Base-by-base conservation (phyloP, 2,797 vertebrate genomes). In the Amblyraja radiata region DNA sequence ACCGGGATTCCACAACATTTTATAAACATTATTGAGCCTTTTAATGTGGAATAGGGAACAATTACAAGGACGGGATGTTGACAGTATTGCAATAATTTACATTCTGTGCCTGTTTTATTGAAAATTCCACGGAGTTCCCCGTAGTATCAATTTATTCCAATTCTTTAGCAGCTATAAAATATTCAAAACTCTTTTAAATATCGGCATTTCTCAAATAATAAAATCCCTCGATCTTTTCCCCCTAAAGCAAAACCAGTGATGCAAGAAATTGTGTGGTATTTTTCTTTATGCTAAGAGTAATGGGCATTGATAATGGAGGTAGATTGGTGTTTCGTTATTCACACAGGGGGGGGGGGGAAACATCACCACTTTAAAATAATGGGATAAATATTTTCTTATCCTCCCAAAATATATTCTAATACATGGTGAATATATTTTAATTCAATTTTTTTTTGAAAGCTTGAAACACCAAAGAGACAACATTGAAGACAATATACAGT, bases 1-100 rank as follows among this genome's bases (percentile, higher is more conserved):
- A 96, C 96, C 95, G 96, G 97, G 97, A 97, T 96, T 97, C 96
- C 96, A 96, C 96, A 97, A 97, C 96, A 97, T 97, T 97, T 97
- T 95, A 96, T 96, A 97, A 97, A 97, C 96, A 96, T 96, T 96
- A 97, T 96, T 96, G 96, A 96, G 95, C 96, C 95, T 97, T 96
- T 96, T 96, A 96, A 96, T 96, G 96, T 96, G 96, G 95, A 95
- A 96, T 95, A 96, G 95, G 94, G 94, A 95, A 96, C 95, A 95
- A 96, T 96, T 95, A 96, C 71, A 92, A 92, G 90, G 73, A 74
- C 90, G 65, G 32, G 79, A 63, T 81, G 58, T 93, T 93, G 76
- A 93, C 93, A 93, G 93, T 18, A 93, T 71, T 93, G 58, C 25
- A 79, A 93, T 79, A 93, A 80, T 80, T 93, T 93, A 77, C 76